Evolutionary conservation across 2,888 invertebrate genomes (phyloP).

Genomic region (Drosophila mercatorum): DNA sequence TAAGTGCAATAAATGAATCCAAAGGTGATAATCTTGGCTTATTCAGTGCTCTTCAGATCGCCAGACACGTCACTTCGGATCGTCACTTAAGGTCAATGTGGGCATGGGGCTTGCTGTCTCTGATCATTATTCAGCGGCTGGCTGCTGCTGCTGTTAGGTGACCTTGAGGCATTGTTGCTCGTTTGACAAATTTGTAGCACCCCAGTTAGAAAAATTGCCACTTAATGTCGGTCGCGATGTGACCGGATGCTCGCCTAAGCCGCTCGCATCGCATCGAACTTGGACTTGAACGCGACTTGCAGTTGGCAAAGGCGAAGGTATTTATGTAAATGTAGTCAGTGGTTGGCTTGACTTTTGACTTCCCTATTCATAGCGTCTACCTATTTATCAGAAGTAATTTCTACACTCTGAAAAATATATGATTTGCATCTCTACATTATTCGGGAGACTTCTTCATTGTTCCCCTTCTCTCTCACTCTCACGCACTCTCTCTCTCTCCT

Average conservation of each 20-base stretch:
- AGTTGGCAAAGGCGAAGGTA: conserved; percentile 29
- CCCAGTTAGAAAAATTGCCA: conserved; percentile 61
- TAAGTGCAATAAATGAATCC: conserved; percentile 71
- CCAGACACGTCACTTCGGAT: conserved; percentile 19
- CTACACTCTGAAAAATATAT: conserved; percentile 4
- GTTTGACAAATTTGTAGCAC: conserved; percentile 78
- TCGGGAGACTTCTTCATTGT: too few relatives aligned
- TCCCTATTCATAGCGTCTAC: conserved; percentile 3
- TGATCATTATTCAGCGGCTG: conserved; percentile 54
- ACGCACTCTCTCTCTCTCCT: not conserved
- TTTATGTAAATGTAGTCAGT: conserved; percentile 35
- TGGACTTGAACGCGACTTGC: conserved; percentile 30
- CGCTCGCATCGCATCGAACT: conserved; percentile 19
- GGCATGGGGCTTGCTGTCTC: conserved; percentile 12
- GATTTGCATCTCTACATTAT: not conserved
- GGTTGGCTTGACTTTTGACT: conserved; percentile 49
- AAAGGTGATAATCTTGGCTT: conserved; percentile 76
- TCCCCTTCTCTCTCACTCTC: too few relatives aligned
- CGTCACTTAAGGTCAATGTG: conserved; percentile 71
- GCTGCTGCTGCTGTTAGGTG: conserved; percentile 39
- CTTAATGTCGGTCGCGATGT: conserved; percentile 62
- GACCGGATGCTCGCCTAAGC: conserved; percentile 64
- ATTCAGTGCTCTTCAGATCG: conserved; percentile 68
- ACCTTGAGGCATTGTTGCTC: conserved; percentile 73
- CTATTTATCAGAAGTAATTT: not conserved